Percentiles rank a stretch among this genome's conserved stretches.
Conservation (phyloP, 2,888 invertebrate genomes). For the Lycia hirtaria region DNA sequence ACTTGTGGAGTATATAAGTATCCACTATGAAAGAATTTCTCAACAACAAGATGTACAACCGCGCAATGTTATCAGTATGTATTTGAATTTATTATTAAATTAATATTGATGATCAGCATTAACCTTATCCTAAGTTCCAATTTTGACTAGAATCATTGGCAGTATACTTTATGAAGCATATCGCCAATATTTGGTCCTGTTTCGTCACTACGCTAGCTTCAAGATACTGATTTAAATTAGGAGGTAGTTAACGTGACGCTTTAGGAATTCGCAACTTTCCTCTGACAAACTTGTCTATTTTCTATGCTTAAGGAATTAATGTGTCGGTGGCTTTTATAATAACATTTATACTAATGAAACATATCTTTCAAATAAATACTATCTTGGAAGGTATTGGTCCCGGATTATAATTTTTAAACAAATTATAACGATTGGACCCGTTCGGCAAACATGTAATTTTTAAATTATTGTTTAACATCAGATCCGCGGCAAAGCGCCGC, state of each 20-base stretch:
- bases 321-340: constrained; percentile 85
- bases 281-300: constrained; percentile 78
- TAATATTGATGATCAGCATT: constrained; percentile 13
- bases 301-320: constrained; percentile 85
- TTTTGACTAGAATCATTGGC: constrained; percentile 80
- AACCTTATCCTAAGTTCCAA: constrained; percentile 69
- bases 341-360: constrained; percentile 83
- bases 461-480: constrained; percentile 69
- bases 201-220: constrained; percentile 69
- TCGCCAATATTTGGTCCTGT: constrained; percentile 61
- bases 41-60: no score
- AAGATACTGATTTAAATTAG: constrained; percentile 79
- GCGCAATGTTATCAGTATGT: no score
- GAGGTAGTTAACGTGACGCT: constrained; percentile 81
- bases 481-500: constrained; percentile 67
- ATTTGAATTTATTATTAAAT: not conserved
- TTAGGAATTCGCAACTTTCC: constrained; percentile 80
- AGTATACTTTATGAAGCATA: constrained; percentile 52
- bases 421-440: constrained; percentile 84
- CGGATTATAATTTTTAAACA: constrained; percentile 86
- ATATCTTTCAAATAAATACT: constrained; percentile 85
- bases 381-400: constrained; percentile 85
- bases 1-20: no score
- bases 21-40: no score
- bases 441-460: constrained; percentile 78